A percentile compares a stretch with the other conserved stretches of the same genome.
These are phyloP conservation scores for Oryzias sinensis DNA, from an alignment of 2,797 vertebrate genomes.

Conservation along the genomic window DNA sequence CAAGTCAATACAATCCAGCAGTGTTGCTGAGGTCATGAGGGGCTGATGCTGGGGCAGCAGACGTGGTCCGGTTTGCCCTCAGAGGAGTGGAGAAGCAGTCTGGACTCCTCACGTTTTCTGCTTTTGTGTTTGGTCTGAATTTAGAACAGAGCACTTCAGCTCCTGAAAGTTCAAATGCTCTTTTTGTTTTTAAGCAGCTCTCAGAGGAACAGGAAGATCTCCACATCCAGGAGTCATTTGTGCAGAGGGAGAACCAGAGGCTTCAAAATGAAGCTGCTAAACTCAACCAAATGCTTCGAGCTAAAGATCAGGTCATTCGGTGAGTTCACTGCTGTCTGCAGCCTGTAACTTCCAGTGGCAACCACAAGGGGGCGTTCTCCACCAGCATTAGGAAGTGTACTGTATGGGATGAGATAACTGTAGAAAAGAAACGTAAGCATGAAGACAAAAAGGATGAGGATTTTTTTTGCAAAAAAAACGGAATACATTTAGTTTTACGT, in stretches of 20 bases:
- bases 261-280: conserved; percentile 76
- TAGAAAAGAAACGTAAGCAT: too few relatives aligned
- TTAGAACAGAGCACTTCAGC: not conserved
- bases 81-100: too few relatives aligned
- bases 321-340: conserved; percentile 44
- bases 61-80: too few relatives aligned
- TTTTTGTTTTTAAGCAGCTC: conserved; percentile 62
- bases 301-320: conserved; percentile 81
- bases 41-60: too few relatives aligned
- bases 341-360: conserved; percentile 6
- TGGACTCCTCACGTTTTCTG: too few relatives aligned
- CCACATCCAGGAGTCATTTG: conserved; percentile 78
- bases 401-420: not conserved
- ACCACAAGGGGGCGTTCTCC: conserved; percentile 31
- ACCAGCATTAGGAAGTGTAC: not conserved
- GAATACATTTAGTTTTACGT: too few relatives aligned
- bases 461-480: too few relatives aligned
- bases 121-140: not conserved
- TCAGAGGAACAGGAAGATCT: conserved; percentile 82
- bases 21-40: too few relatives aligned
- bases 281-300: conserved; percentile 68
- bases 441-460: too few relatives aligned
- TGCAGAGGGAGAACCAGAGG: conserved; percentile 76
- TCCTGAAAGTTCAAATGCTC: not conserved
- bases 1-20: too few relatives aligned